These are phyloP conservation scores for Lipotes vexillifer DNA, from an alignment of 2,113 vertebrate genomes.

Conservation along the genomic window DNA sequence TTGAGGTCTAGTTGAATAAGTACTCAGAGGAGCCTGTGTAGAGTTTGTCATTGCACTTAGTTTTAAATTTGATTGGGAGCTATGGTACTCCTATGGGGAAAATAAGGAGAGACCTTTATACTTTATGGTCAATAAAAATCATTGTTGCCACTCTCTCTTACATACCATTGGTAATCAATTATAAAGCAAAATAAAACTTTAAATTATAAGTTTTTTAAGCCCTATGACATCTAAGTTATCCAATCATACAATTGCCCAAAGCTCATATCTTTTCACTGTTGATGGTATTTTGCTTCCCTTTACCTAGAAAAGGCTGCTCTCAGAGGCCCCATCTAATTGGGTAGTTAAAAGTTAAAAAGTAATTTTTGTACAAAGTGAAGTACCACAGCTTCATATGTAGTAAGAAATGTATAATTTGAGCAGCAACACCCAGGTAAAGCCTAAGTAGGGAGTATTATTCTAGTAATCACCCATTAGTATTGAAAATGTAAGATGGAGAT, in stretches of 20 bases:
- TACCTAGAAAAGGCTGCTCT: background rate
- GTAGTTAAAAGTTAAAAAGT: background rate
- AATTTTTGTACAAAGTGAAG: background rate
- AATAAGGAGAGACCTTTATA: background rate
- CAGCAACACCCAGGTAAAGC: background rate
- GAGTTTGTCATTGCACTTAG: background rate
- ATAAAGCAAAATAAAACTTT: background rate
- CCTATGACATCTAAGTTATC: background rate
- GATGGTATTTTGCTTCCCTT: background rate
- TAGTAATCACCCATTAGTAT: background rate
- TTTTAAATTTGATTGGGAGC: background rate
- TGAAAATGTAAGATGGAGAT: background rate
- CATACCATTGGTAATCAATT: background rate
- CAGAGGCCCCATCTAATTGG: background rate
- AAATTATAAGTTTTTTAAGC: background rate
- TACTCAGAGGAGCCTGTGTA: background rate
- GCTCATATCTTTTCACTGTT: background rate
- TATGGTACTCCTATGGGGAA: background rate
- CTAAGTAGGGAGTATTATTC: background rate
- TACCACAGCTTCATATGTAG: background rate
- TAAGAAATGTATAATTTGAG: background rate
- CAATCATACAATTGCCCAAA: background rate
- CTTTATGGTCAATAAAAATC: background rate
- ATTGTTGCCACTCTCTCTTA: background rate
- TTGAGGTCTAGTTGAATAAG: background rate